Evolutionary conservation across 2,888 invertebrate species (phyloP).

Genomic region (Hartigia nigra): DNA sequence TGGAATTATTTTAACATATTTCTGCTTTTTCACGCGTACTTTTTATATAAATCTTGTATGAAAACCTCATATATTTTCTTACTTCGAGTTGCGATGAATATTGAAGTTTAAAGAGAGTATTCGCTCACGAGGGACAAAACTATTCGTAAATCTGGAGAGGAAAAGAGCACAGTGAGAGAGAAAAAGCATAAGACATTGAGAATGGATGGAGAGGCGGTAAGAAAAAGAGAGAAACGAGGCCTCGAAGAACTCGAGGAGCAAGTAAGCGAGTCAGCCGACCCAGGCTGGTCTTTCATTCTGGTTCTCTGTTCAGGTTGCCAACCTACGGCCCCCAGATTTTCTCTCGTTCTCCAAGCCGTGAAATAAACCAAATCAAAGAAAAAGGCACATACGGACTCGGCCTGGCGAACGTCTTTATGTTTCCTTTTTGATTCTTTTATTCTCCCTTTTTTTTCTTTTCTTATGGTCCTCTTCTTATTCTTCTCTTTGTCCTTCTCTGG

Average conservation of each 20-base stretch:
- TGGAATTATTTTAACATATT: neutral
- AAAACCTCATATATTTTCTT: neutral
- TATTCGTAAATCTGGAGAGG: neutral
- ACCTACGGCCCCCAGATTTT: conserved; percentile 16
- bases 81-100: neutral
- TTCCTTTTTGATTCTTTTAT: neutral
- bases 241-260: neutral
- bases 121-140: neutral
- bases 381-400: neutral
- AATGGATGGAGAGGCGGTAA: neutral
- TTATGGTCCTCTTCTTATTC: conserved; percentile 1
- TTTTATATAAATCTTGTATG: neutral
- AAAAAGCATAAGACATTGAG: neutral
- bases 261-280: conserved; percentile 1
- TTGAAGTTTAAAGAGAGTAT: neutral
- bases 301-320: conserved; percentile 12
- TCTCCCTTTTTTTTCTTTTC: neutral
- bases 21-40: neutral
- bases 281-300: conserved; percentile 16
- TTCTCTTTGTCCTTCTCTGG: neutral
- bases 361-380: conserved; percentile 2
- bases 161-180: neutral
- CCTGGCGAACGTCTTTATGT: conserved; percentile 1
- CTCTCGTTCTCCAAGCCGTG: conserved; percentile 23
- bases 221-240: conserved; percentile 7